These are phyloP conservation scores for Catonia carolina DNA, from an alignment of 2,888 invertebrate genomes.

Conservation along the genomic window DNA sequence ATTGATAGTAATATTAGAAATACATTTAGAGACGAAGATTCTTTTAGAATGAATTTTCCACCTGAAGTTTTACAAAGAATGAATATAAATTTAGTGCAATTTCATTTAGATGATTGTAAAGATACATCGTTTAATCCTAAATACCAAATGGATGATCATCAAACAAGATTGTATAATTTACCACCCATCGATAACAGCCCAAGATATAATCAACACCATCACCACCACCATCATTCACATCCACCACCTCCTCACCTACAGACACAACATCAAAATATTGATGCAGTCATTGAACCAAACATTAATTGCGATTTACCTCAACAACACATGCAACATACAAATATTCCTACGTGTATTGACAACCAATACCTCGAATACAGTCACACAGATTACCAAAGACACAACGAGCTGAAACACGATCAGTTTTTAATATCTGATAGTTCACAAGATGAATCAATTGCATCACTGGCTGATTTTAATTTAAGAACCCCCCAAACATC, in stretches of 20 bases:
- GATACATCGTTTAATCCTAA: conserved; percentile 6
- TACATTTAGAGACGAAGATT: conserved; percentile 13
- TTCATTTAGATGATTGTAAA: conserved; percentile 23
- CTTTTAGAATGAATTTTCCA: conserved; percentile 15
- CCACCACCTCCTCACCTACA: too few relatives aligned
- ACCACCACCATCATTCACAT: too few relatives aligned
- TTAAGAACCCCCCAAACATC: neutral
- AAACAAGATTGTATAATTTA: conserved; percentile 16
- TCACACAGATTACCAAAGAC: conserved; percentile 4
- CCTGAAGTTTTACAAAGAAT: conserved; percentile 16
- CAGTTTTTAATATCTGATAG: conserved; percentile 8
- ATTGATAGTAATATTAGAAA: neutral
- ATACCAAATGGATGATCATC: conserved; percentile 10
- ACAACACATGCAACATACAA: too few relatives aligned
- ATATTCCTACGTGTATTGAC: neutral
- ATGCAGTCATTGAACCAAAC: too few relatives aligned
- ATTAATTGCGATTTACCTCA: too few relatives aligned
- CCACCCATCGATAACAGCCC: conserved; percentile 8
- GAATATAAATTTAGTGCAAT: conserved; percentile 19
- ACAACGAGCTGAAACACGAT: conserved; percentile 10
- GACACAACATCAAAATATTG: too few relatives aligned
- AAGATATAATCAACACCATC: too few relatives aligned
- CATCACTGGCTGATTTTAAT: neutral
- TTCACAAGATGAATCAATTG: conserved; percentile 17
- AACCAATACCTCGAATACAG: neutral